A percentile compares a stretch with the other conserved stretches of the same genome.
Conservation (phyloP, 1,140 invertebrate genomes). For the Matsumurasca onukii region DNA sequence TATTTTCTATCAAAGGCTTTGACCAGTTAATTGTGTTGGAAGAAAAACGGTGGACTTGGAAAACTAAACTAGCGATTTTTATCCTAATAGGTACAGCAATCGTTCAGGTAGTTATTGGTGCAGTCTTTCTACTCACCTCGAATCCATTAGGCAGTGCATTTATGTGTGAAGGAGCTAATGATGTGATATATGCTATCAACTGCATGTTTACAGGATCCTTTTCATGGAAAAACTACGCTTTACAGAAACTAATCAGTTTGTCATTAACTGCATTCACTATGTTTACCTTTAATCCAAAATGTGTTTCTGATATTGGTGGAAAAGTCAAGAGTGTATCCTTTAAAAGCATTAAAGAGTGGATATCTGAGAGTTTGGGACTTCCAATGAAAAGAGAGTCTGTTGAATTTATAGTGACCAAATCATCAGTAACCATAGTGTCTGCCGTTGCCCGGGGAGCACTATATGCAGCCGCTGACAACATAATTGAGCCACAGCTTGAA, state of each 20-base stretch:
- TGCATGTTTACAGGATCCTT: neutral
- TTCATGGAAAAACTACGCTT: neutral
- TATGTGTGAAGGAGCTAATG: neutral
- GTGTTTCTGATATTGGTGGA: neutral
- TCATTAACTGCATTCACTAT: neutral
- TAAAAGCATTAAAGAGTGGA: neutral
- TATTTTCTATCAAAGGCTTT: neutral
- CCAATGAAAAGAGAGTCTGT: neutral
- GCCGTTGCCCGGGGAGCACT: too few relatives aligned
- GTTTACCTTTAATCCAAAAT: neutral
- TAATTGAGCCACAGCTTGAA: too few relatives aligned
- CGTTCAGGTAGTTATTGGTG: neutral
- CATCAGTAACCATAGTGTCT: neutral
- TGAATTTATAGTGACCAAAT: neutral
- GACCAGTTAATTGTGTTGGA: conserved; percentile 1
- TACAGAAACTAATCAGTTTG: neutral
- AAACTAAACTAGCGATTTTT: neutral
- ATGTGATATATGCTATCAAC: neutral
- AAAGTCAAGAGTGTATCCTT: neutral
- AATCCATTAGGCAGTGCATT: neutral
- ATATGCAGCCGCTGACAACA: too few relatives aligned
- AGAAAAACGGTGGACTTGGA: neutral
- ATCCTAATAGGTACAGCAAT: neutral
- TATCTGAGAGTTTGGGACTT: neutral
- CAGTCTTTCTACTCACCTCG: neutral